Percentiles rank a stretch among this genome's conserved stretches.
phyloP scores from a whole-genome alignment of 2,113 vertebrate species.

The Sylvia atricapilla region DNA sequence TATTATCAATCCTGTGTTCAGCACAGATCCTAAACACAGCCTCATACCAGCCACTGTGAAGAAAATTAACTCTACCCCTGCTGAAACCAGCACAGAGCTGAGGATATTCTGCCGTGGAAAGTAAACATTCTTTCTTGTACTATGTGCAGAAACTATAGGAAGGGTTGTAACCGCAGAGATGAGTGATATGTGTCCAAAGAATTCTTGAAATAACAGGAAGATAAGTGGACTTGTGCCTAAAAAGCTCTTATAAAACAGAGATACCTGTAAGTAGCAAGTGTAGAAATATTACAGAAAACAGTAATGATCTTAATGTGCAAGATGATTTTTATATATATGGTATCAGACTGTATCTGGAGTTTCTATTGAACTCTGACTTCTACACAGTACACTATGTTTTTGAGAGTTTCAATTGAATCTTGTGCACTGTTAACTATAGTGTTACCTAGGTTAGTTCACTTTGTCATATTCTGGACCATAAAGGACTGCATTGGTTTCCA shows the following conservation, averaged over 20 bases:
- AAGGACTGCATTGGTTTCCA: not conserved
- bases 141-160: not conserved
- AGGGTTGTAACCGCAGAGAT: not conserved
- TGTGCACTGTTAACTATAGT: not conserved
- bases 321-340: not conserved
- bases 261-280: not conserved
- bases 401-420: not conserved
- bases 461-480: not conserved
- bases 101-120: not conserved
- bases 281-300: not conserved
- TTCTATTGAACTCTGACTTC: not conserved
- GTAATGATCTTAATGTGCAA: not conserved
- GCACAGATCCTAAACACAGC: not conserved
- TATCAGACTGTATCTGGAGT: not conserved
- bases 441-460: not conserved
- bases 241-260: not conserved
- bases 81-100: not conserved
- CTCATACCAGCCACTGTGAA: not conserved
- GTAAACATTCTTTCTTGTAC: not conserved
- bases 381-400: not conserved
- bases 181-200: not conserved
- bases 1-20: not conserved
- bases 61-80: not conserved
- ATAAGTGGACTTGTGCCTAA: not conserved
- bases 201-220: not conserved